Conservation (phyloP, 2,797 vertebrate species). For the Garrulus glandarius region DNA sequence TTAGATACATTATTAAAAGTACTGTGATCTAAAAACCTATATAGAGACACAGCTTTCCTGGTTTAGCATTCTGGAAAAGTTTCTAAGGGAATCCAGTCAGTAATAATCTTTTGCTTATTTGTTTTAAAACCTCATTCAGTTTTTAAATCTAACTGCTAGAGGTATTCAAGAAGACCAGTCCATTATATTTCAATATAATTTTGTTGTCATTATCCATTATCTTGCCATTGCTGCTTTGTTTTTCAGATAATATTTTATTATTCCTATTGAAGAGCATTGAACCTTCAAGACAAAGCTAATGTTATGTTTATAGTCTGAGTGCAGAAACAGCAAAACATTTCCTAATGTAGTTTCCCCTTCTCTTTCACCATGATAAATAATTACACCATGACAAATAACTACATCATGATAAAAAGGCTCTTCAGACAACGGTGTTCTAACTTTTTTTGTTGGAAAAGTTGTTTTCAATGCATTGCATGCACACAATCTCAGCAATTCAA, state of each 20-base stretch:
- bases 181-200: not conserved
- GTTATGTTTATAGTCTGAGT: not conserved
- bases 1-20: not conserved
- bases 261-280: not conserved
- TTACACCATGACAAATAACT: not conserved
- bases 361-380: not conserved
- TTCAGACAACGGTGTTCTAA: not conserved
- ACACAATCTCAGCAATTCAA: not conserved
- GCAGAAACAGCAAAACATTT: constrained; percentile 1
- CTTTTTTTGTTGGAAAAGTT: not conserved
- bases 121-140: not conserved
- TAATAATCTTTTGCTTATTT: not conserved
- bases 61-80: not conserved
- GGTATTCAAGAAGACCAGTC: not conserved
- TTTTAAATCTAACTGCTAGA: not conserved
- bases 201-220: not conserved
- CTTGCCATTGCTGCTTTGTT: not conserved
- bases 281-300: not conserved
- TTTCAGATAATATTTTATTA: constrained; percentile 9
- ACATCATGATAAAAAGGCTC: not conserved
- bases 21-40: not conserved
- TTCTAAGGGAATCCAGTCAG: not conserved
- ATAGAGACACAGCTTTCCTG: not conserved
- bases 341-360: not conserved
- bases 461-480: not conserved